Percentiles rank a stretch among this genome's conserved stretches.
Evolutionary conservation across 1,140 invertebrate genomes (phyloP).

Genomic region (Whitmania pigra): DNA sequence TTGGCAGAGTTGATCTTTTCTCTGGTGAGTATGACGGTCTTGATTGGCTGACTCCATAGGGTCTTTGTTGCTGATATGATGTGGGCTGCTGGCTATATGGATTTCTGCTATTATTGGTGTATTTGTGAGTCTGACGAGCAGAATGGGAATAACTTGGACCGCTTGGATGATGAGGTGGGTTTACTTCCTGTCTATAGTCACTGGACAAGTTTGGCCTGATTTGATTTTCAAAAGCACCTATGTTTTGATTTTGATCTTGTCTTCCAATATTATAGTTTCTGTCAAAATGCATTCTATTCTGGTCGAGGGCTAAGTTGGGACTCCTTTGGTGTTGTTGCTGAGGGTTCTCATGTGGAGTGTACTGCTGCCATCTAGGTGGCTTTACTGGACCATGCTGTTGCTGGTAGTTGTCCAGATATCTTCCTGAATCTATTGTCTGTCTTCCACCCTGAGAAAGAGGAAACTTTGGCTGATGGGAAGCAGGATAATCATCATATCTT

Average conservation of each 20-base stretch:
- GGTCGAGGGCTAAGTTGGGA: neutral
- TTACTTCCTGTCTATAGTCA: neutral
- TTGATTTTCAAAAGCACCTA: neutral
- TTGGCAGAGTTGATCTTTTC: no score
- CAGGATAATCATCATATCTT: no score
- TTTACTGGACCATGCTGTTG: neutral
- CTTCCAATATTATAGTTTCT: neutral
- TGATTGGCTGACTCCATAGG: neutral
- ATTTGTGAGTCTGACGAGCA: neutral
- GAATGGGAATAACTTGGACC: neutral
- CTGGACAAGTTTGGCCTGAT: neutral
- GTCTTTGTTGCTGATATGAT: neutral
- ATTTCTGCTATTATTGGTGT: neutral
- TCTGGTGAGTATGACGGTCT: neutral
- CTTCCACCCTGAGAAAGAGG: no score
- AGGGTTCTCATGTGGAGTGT: neutral
- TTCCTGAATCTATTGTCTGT: neutral
- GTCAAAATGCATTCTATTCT: neutral
- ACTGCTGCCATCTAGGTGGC: neutral
- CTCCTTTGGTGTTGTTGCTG: neutral
- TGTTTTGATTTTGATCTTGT: neutral
- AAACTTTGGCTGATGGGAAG: no score
- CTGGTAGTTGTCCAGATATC: constrained; percentile 2
- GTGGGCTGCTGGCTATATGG: neutral
- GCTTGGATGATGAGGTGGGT: neutral